phyloP scores from a whole-genome alignment of 2,888 invertebrate genomes.

The Dryomyza anilis region DNA sequence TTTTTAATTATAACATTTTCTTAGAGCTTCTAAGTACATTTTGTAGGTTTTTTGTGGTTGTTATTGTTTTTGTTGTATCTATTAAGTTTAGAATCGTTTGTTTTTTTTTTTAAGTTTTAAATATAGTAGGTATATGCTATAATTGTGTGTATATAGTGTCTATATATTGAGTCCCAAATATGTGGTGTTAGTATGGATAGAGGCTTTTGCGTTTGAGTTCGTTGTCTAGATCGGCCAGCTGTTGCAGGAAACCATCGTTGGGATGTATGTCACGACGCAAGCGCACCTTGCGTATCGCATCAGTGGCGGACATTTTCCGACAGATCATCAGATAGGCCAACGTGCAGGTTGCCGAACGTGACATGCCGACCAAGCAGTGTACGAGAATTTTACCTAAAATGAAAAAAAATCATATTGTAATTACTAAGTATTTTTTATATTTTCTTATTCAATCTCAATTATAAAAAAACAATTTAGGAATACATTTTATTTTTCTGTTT shows the following conservation, averaged over 20 bases:
- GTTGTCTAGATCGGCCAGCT: constrained; percentile 73
- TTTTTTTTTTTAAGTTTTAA: not conserved
- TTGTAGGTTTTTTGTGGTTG: not conserved
- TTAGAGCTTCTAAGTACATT: not conserved
- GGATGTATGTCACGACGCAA: constrained; percentile 76
- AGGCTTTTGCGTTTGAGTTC: constrained; percentile 65
- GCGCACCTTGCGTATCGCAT: constrained; percentile 75
- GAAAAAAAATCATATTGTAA: too few species aligned
- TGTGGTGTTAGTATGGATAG: constrained; percentile 50
- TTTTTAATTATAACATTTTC: not conserved
- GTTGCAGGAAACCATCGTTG: constrained; percentile 80
- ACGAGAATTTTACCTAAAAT: constrained; percentile 75
- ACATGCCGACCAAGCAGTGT: constrained; percentile 82
- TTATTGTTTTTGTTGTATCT: not conserved
- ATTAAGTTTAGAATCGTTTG: not conserved
- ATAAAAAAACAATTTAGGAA: too few species aligned
- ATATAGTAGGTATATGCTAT: not conserved
- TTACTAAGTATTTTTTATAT: too few species aligned
- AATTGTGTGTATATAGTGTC: too few species aligned
- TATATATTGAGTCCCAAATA: not conserved
- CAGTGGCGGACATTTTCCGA: constrained; percentile 73
- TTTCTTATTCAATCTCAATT: too few species aligned
- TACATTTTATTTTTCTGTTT: too few species aligned
- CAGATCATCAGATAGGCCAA: constrained; percentile 82
- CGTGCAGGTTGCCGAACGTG: constrained; percentile 80